A percentile compares a stretch with the other conserved stretches of the same genome.
These are phyloP conservation scores for Rhyacophila evoluta DNA, from an alignment of 2,888 invertebrate genomes.

Conservation along the genomic window DNA sequence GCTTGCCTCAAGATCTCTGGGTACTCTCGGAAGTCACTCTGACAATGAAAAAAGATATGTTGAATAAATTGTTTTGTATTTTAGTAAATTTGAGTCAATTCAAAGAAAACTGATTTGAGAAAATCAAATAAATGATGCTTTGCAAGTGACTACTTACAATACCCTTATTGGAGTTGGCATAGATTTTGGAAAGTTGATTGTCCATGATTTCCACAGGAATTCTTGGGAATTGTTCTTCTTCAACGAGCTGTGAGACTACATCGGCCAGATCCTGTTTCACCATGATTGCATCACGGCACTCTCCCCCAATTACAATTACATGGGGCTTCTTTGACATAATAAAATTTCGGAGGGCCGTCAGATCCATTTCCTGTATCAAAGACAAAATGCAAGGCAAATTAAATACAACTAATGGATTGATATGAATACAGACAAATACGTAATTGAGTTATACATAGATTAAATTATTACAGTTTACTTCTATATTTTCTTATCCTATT, in stretches of 20 bases:
- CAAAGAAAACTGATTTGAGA: too few relatives aligned
- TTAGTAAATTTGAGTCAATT: too few relatives aligned
- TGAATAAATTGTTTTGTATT: not conserved
- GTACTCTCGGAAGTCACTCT: slow-evolving; percentile 92
- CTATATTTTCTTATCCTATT: too few relatives aligned
- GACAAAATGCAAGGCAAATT: not conserved
- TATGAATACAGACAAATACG: too few relatives aligned
- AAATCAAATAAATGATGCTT: too few relatives aligned
- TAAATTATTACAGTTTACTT: too few relatives aligned
- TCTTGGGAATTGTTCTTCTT: slow-evolving; percentile 88
- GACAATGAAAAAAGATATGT: slow-evolving; percentile 54
- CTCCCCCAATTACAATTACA: slow-evolving; percentile 90
- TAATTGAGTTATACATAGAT: too few relatives aligned
- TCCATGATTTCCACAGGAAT: slow-evolving; percentile 93
- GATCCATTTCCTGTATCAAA: slow-evolving; percentile 70
- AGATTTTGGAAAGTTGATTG: slow-evolving; percentile 93
- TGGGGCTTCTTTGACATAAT: slow-evolving; percentile 93
- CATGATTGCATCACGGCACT: slow-evolving; percentile 88
- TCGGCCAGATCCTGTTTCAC: slow-evolving; percentile 83
- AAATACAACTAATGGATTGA: too few relatives aligned
- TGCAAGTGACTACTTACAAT: slow-evolving; percentile 63
- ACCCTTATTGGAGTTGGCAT: slow-evolving; percentile 91
- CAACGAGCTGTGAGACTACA: slow-evolving; percentile 78
- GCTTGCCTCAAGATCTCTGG: slow-evolving; percentile 92
- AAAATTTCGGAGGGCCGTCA: slow-evolving; percentile 81